phyloP scores from a whole-genome alignment of 1,140 invertebrate genomes.

The Neodiprion virginianus region DNA sequence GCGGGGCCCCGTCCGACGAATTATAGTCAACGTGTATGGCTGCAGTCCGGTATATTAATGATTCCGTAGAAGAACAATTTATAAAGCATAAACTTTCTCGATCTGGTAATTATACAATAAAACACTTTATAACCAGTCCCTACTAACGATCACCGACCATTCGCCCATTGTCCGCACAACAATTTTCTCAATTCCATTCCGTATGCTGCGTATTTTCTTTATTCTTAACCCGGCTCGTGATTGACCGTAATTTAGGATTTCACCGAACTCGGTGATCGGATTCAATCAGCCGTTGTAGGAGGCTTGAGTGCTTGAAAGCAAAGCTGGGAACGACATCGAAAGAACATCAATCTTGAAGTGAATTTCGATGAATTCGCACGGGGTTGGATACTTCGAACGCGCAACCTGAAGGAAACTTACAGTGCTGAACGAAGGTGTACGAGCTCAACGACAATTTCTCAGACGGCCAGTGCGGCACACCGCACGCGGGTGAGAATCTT shows the following conservation, averaged over 20 bases:
- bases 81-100: conserved; percentile 55
- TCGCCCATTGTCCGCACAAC: not conserved
- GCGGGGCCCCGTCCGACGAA: conserved; percentile 16
- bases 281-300: too few relatives aligned
- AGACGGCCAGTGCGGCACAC: conserved; percentile 25
- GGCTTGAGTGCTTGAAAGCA: too few relatives aligned
- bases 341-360: too few relatives aligned
- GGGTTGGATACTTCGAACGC: too few relatives aligned
- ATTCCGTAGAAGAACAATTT: conserved; percentile 59
- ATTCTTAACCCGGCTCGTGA: not conserved
- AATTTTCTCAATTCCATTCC: not conserved
- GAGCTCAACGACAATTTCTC: not conserved
- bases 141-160: not conserved
- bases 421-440: not conserved
- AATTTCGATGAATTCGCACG: too few relatives aligned
- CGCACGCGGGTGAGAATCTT: conserved; percentile 16
- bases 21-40: conserved; percentile 13
- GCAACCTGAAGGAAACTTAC: too few relatives aligned
- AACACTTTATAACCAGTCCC: conserved; percentile 51
- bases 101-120: conserved; percentile 54
- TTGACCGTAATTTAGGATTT: conserved; percentile 1
- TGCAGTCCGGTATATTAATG: conserved; percentile 47
- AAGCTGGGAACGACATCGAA: too few relatives aligned
- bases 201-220: not conserved
- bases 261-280: not conserved